phyloP scores from a whole-genome alignment of 2,113 vertebrate species.

The Mystacornis crossleyi region DNA sequence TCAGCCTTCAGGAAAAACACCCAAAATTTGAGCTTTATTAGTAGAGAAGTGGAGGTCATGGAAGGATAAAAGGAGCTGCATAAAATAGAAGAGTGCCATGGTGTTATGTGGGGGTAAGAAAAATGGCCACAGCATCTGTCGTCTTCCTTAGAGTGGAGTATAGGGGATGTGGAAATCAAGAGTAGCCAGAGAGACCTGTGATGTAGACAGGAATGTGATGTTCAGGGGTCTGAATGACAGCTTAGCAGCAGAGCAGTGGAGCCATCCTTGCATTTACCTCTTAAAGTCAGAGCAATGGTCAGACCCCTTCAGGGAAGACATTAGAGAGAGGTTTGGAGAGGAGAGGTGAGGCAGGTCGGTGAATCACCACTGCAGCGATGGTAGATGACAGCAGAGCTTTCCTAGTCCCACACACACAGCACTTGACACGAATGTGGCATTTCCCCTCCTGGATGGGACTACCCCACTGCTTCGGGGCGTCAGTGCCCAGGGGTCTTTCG shows the following conservation, averaged over 20 bases:
- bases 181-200: neutral
- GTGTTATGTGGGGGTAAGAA: neutral
- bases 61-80: neutral
- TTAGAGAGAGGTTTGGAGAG: neutral
- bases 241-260: neutral
- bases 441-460: accelerated
- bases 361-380: neutral
- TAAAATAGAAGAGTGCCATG: neutral
- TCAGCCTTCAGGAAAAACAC: neutral
- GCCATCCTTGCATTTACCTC: neutral
- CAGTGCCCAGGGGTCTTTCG: accelerated
- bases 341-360: neutral
- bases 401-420: neutral
- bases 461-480: neutral
- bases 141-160: neutral
- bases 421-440: neutral
- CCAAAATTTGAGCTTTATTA: neutral
- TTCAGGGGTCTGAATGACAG: neutral
- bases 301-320: neutral
- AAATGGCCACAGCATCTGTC: neutral
- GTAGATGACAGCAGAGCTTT: neutral
- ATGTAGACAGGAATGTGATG: neutral
- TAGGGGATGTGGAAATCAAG: neutral
- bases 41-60: neutral
- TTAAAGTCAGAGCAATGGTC: too few species aligned